A percentile compares a stretch with the other conserved stretches of the same genome.
Evolutionary conservation across 1,140 invertebrate genomes (phyloP).

Genomic region (Drosophila repletoides): DNA sequence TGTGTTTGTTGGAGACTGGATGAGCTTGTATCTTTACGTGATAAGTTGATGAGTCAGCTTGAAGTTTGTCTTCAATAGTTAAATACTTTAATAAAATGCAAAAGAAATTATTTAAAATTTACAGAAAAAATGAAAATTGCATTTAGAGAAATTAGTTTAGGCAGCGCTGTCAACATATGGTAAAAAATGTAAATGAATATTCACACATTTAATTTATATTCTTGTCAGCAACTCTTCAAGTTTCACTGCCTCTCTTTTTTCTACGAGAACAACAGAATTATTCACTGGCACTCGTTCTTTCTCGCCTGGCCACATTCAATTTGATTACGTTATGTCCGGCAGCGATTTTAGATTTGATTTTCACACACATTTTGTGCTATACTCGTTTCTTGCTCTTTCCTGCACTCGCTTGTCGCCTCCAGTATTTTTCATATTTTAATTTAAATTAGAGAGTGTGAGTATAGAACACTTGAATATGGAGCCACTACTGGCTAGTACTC

Average conservation of each 20-base stretch:
- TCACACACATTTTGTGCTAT: slow-evolving; percentile 40
- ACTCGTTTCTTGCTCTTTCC: slow-evolving; percentile 6
- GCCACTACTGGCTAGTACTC: slow-evolving; percentile 16
- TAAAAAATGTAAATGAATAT: neutral
- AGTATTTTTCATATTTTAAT: slow-evolving; percentile 79
- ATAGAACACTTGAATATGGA: neutral
- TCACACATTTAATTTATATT: neutral
- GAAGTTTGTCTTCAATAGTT: neutral
- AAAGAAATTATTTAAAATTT: neutral
- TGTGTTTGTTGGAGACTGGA: neutral
- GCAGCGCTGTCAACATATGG: too few species aligned
- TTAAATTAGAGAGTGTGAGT: slow-evolving; percentile 62
- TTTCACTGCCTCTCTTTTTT: too few species aligned
- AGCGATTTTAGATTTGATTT: slow-evolving; percentile 81
- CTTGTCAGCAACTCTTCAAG: neutral
- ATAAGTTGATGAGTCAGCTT: neutral
- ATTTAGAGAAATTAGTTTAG: slow-evolving; percentile 4
- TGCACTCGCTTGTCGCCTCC: slow-evolving; percentile 2
- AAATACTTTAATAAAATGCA: neutral
- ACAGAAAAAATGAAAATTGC: neutral
- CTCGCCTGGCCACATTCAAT: slow-evolving; percentile 45
- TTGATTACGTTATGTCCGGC: slow-evolving; percentile 77
- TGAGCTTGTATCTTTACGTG: neutral
- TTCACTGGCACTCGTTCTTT: slow-evolving; percentile 6
- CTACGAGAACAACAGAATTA: too few species aligned